Conservation (phyloP, 2,888 invertebrate genomes). For the Myopa testacea region DNA sequence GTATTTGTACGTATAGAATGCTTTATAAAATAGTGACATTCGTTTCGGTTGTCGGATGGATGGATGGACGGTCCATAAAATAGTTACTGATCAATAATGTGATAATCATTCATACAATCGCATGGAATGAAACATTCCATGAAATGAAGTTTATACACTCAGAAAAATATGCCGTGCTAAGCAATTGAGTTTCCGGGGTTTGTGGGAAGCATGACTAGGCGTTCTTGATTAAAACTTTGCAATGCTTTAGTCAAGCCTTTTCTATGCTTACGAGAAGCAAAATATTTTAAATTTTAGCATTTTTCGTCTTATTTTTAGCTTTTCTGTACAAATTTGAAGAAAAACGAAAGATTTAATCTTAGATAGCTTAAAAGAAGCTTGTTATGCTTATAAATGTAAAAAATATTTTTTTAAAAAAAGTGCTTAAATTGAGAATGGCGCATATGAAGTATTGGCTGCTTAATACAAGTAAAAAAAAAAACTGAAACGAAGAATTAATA, state of each 20-base stretch:
- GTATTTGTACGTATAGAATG: too few relatives aligned
- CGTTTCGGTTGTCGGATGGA: too few relatives aligned
- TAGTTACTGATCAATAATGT: too few relatives aligned
- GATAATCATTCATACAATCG: too few relatives aligned
- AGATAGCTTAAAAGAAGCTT: background rate
- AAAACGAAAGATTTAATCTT: background rate
- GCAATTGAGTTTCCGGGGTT: background rate
- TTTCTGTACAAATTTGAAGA: background rate
- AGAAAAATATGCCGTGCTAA: conserved; percentile 1
- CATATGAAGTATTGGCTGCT: background rate
- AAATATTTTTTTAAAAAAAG: background rate
- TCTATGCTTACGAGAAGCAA: background rate
- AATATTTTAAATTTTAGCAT: background rate
- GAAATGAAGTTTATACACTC: too few relatives aligned
- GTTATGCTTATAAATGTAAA: background rate
- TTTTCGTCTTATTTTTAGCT: background rate
- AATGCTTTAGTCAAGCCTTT: background rate
- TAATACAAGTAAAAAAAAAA: background rate
- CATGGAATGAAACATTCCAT: too few relatives aligned
- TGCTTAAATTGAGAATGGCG: background rate
- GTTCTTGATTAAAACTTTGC: background rate
- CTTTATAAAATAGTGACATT: too few relatives aligned
- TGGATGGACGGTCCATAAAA: too few relatives aligned
- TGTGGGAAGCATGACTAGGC: background rate
- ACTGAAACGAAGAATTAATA: background rate